Base-by-base conservation (phyloP, 2,113 vertebrate genomes). In the Oceanites oceanicus region DNA sequence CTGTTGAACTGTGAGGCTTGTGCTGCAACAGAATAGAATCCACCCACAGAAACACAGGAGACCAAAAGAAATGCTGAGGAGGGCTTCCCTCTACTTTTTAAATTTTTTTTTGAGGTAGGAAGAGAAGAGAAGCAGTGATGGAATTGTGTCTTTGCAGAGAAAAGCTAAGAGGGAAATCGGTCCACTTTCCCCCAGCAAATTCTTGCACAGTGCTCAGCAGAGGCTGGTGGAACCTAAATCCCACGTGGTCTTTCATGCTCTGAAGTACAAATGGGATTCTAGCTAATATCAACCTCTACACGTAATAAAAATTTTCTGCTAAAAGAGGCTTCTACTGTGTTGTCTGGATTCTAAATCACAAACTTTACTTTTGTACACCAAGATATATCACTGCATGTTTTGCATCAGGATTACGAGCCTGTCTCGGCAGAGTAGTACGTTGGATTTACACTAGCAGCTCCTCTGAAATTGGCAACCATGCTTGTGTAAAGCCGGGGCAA, bases 161-260 rank as follows among this genome's bases (percentile, higher is more conserved):
- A 77, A 73, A 62, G 53, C 11, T 23, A 11, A 32, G 45, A 66
- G 18, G 67, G 21, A 56, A 68, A 62, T 32, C 2, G 2, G 55
- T 21, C 44, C 20, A 3, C 44, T 26, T 73, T 34, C 7, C 5
- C 16, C 18, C 55, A 78, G 34, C 19, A 62, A 59, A 73, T 40
- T 27, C n/a, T n/a, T 19, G 16, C 32, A 26, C 13, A 26, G 62
- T 9, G 56, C 45, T 75, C 62, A 65, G 45, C 2, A 38, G 50
- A 65, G 45, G 30, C 30, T 32, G 74, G 45, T 40, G 45, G 78
- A 65, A 61, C 53, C 32, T 15, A 15, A 70, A 52, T 40, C 59
- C n/a, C 56, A 45, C 0, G 0, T 15, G 21, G 30, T 16, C 61
- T 49, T 90, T 75, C n/a, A 59, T 0, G 2, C 7, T 52, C n/a